Conservation (phyloP, 2,113 vertebrate genomes). For the Callospermophilus lateralis region DNA sequence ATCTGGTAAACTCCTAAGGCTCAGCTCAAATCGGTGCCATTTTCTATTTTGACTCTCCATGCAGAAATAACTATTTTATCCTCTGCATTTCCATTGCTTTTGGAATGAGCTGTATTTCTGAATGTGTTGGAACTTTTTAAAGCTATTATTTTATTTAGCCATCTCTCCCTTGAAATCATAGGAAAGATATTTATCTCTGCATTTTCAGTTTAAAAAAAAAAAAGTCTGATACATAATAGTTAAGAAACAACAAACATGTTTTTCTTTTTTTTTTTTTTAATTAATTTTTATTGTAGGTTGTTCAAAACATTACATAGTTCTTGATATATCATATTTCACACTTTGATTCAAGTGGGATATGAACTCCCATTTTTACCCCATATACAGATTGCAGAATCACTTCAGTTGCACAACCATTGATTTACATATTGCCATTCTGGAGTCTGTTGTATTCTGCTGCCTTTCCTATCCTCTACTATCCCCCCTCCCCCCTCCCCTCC, state of each 20-base stretch:
- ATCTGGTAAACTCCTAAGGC: background rate
- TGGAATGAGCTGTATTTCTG: background rate
- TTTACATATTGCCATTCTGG: too few species aligned
- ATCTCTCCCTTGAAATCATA: background rate
- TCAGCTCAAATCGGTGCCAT: background rate
- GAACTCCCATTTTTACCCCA: too few species aligned
- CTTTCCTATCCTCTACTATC: too few species aligned
- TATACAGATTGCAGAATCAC: too few species aligned
- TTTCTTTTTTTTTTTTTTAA: too few species aligned
- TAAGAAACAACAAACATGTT: constrained; percentile 2
- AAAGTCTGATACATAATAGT: background rate
- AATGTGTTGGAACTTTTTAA: background rate
- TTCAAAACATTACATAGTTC: too few species aligned
- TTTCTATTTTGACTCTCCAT: background rate
- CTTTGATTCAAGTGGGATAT: too few species aligned
- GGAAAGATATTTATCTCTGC: background rate
- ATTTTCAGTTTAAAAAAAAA: constrained; percentile 9
- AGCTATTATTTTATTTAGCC: background rate
- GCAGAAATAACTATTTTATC: constrained; percentile 21
- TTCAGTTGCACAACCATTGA: too few species aligned
- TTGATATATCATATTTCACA: too few species aligned
- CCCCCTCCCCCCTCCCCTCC: too few species aligned
- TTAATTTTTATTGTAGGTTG: too few species aligned
- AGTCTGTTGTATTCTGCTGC: too few species aligned
- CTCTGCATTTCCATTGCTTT: background rate